Conservation (phyloP, 2,113 vertebrate genomes). For the Anolis sagrei region DNA sequence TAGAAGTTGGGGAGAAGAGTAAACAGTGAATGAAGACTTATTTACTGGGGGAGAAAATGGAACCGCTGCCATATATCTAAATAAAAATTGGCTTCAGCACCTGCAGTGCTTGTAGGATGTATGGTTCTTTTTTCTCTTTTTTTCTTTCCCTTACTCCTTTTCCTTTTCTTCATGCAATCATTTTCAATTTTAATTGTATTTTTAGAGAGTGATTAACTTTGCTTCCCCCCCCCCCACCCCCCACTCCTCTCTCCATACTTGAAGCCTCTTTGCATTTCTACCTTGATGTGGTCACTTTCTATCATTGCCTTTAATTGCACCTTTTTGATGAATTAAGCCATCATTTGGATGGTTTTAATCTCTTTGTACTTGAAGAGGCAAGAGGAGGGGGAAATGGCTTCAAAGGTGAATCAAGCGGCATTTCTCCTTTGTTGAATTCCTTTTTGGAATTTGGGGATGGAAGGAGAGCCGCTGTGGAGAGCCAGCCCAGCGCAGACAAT, state of each 20-base stretch:
- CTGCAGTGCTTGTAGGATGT: conserved; percentile 31
- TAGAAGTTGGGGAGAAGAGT: not conserved
- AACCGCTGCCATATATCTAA: conserved; percentile 34
- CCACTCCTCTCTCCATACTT: not conserved
- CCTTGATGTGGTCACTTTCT: conserved; percentile 46
- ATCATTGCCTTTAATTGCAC: conserved; percentile 62
- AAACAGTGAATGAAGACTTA: conserved; percentile 15
- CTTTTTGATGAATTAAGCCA: conserved; percentile 54
- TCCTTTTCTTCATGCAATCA: conserved; percentile 29
- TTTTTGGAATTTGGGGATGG: conserved; percentile 64
- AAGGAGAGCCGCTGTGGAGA: conserved; percentile 51
- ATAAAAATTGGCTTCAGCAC: conserved; percentile 40
- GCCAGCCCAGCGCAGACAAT: conserved; percentile 58
- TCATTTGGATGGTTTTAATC: conserved; percentile 56
- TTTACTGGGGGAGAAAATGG: conserved; percentile 29
- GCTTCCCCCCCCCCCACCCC: not conserved
- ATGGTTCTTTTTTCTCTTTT: conserved; percentile 33
- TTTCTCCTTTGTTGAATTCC: conserved; percentile 65
- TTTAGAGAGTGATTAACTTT: conserved; percentile 60
- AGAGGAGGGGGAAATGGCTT: conserved; percentile 39
- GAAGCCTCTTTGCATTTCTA: conserved; percentile 60
- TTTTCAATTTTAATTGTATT: conserved; percentile 57
- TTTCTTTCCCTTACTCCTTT: not conserved
- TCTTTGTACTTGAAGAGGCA: conserved; percentile 55
- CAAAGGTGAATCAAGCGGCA: conserved; percentile 60